These are phyloP conservation scores for Arion vulgaris DNA, from an alignment of 1,140 invertebrate species.

Conservation along the genomic window DNA sequence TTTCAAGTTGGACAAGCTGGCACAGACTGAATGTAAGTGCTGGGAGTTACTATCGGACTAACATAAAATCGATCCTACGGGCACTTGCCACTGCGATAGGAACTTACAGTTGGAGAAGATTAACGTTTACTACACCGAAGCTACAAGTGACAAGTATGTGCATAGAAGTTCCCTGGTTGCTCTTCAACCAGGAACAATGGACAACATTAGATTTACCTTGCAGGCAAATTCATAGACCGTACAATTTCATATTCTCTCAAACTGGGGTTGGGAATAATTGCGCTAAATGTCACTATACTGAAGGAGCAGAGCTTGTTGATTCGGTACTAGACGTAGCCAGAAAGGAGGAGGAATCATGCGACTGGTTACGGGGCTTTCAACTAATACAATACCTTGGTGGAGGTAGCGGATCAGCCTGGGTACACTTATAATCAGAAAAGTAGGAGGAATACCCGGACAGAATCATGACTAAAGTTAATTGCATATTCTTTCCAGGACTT, in stretches of 20 bases:
- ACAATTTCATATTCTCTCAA: constrained; percentile 77
- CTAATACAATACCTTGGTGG: too few species aligned
- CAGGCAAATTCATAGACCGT: constrained; percentile 75
- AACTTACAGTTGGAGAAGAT: constrained; percentile 61
- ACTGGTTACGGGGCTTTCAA: constrained; percentile 78
- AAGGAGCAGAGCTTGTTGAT: constrained; percentile 83
- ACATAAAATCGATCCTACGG: constrained; percentile 75
- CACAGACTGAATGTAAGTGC: constrained; percentile 78
- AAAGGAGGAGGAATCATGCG: constrained; percentile 88
- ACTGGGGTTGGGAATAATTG: constrained; percentile 79
- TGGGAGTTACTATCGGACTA: constrained; percentile 91
- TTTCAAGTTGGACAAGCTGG: constrained; percentile 7
- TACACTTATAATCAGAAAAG: too few species aligned
- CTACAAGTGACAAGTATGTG: constrained; percentile 87
- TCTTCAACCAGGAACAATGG: constrained; percentile 73
- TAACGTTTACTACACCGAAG: constrained; percentile 76
- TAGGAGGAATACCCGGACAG: too few species aligned
- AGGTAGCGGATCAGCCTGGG: too few species aligned
- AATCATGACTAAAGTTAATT: too few species aligned
- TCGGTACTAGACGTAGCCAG: constrained; percentile 85
- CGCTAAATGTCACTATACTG: constrained; percentile 1
- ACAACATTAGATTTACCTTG: too few species aligned
- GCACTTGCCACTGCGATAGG: constrained; percentile 74
- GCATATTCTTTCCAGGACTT: too few species aligned
- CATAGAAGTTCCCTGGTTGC: constrained; percentile 91